These are phyloP conservation scores for Chrysochloris asiatica DNA, from an alignment of 2,113 vertebrate genomes.

Conservation along the genomic window DNA sequence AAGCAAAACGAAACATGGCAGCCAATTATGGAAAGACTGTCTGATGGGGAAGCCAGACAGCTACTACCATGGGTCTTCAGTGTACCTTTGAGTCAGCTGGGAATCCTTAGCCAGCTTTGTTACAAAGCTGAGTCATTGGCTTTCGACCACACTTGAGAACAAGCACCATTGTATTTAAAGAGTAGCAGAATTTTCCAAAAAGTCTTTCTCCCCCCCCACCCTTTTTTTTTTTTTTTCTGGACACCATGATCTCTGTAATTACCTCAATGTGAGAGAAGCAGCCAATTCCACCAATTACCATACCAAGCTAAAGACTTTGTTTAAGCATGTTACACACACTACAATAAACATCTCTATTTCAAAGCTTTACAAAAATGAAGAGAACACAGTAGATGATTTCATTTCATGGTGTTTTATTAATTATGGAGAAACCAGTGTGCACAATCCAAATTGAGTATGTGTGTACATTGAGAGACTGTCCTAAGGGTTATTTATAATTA, in stretches of 20 bases:
- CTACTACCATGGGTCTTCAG: not conserved
- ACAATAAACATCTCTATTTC: not conserved
- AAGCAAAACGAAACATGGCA: not conserved
- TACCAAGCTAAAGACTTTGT: not conserved
- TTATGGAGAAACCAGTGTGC: not conserved
- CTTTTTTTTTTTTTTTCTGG: not conserved
- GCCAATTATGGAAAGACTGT: slow-evolving; percentile 12
- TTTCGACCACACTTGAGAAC: slow-evolving; percentile 8
- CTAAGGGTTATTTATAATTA: not conserved
- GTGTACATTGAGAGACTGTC: not conserved
- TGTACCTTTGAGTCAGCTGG: slow-evolving; percentile 14
- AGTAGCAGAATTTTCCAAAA: slow-evolving; percentile 21
- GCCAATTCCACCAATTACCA: not conserved
- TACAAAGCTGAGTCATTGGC: slow-evolving; percentile 18
- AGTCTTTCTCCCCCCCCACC: not conserved
- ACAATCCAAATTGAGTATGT: not conserved
- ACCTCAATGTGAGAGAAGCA: not conserved
- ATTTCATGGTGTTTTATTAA: slow-evolving; percentile 22
- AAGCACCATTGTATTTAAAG: slow-evolving; percentile 22
- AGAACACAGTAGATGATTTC: not conserved
- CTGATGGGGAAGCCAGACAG: slow-evolving; percentile 19
- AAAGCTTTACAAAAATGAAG: not conserved
- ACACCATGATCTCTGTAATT: slow-evolving; percentile 21
- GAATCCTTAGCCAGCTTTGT: not conserved
- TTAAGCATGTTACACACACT: not conserved